phyloP scores from a whole-genome alignment of 2,113 vertebrate species.

The Chaetops frenatus region DNA sequence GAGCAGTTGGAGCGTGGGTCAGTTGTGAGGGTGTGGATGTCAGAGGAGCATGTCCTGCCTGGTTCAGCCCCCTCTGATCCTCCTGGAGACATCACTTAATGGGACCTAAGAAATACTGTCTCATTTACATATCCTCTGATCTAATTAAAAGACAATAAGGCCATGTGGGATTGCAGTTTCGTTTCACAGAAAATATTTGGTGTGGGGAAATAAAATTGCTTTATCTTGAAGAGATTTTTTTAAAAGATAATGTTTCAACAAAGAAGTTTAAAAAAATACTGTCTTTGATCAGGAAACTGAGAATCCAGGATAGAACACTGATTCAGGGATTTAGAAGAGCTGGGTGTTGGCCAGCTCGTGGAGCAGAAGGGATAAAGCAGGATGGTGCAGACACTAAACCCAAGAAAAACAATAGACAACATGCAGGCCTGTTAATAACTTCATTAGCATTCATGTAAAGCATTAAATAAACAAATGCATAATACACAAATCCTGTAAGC shows the following conservation, averaged over 20 bases:
- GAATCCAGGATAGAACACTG: neutral
- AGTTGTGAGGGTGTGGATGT: rapidly evolving
- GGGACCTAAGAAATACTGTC: neutral
- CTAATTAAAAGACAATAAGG: neutral
- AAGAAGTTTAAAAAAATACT: neutral
- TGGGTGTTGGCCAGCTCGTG: neutral
- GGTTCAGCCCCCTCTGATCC: neutral
- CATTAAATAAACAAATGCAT: constrained; percentile 45
- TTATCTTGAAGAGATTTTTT: neutral
- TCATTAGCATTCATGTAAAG: constrained; percentile 50
- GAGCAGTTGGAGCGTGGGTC: neutral
- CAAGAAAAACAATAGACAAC: constrained; percentile 21
- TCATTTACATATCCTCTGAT: constrained; percentile 16
- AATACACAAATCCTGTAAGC: neutral
- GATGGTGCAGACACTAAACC: neutral
- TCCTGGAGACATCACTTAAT: neutral
- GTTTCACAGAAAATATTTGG: neutral
- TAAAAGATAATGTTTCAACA: neutral
- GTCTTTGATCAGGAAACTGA: neutral
- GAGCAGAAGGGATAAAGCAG: neutral
- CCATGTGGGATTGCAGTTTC: neutral
- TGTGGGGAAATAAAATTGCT: neutral
- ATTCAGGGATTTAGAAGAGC: neutral
- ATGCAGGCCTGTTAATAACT: constrained; percentile 29
- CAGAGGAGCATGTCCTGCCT: neutral